phyloP scores from a whole-genome alignment of 2,888 invertebrate genomes.

The Lobophora halterata region DNA sequence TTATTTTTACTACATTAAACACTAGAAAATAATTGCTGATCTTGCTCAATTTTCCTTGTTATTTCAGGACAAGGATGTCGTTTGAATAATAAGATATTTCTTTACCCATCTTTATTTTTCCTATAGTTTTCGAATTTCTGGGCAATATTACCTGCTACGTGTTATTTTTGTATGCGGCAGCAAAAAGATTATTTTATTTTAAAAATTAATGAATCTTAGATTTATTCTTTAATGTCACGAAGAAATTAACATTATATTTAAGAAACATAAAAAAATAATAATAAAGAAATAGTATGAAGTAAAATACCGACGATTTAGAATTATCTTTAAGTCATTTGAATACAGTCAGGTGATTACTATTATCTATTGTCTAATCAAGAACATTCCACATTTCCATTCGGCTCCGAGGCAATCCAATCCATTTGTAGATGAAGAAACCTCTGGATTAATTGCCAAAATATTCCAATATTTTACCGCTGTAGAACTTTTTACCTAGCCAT shows the following conservation, averaged over 20 bases:
- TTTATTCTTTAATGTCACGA: too few relatives aligned
- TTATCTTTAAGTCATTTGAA: too few relatives aligned
- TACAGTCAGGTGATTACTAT: slow-evolving; percentile 29
- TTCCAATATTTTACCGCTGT: slow-evolving; percentile 5
- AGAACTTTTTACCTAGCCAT: neutral
- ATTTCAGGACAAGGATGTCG: slow-evolving; percentile 31
- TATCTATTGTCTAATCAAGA: slow-evolving; percentile 44
- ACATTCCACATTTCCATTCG: slow-evolving; percentile 53
- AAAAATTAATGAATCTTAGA: too few relatives aligned
- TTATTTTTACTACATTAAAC: slow-evolving; percentile 48
- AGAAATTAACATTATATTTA: too few relatives aligned
- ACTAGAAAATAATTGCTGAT: slow-evolving; percentile 51
- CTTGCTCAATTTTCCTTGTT: slow-evolving; percentile 49
- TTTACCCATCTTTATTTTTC: slow-evolving; percentile 28
- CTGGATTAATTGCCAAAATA: slow-evolving; percentile 63
- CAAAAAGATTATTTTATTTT: too few relatives aligned
- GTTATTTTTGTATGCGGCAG: too few relatives aligned
- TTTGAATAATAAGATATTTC: slow-evolving; percentile 34
- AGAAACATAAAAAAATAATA: too few relatives aligned
- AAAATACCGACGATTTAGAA: too few relatives aligned
- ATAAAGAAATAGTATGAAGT: too few relatives aligned
- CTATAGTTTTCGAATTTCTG: slow-evolving; percentile 6
- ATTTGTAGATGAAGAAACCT: slow-evolving; percentile 69
- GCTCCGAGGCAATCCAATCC: slow-evolving; percentile 72
- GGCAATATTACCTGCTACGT: too few relatives aligned